These are phyloP conservation scores for Agonopterix arenella DNA, from an alignment of 2,888 invertebrate genomes.

Conservation along the genomic window DNA sequence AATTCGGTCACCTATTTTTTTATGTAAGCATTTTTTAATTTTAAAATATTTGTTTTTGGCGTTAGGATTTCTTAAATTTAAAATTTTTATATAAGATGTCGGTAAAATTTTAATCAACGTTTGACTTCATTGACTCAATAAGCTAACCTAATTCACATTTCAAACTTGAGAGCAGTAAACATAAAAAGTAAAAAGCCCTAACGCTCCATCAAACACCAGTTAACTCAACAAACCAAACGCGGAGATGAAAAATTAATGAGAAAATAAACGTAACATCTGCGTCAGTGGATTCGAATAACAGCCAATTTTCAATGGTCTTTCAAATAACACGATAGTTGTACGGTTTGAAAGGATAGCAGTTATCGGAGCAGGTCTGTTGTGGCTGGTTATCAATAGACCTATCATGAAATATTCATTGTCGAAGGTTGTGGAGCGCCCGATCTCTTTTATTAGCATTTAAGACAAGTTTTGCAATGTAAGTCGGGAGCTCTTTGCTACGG, in stretches of 20 bases:
- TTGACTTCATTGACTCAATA: too few species aligned
- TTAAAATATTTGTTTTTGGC: too few species aligned
- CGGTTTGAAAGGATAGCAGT: background rate
- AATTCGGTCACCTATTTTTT: too few species aligned
- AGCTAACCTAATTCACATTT: too few species aligned
- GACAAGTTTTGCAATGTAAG: slow-evolving; percentile 52
- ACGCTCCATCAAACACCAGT: slow-evolving; percentile 32
- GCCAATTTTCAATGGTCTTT: slow-evolving; percentile 30
- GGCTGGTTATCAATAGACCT: slow-evolving; percentile 36
- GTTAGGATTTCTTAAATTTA: too few species aligned
- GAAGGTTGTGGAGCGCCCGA: slow-evolving; percentile 34
- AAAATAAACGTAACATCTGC: slow-evolving; percentile 57
- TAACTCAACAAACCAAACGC: slow-evolving; percentile 31
- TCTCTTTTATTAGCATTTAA: slow-evolving; percentile 63
- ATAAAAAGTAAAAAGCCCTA: slow-evolving; percentile 15
- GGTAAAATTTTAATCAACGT: too few species aligned
- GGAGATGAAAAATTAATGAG: slow-evolving; percentile 56
- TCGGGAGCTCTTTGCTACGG: background rate
- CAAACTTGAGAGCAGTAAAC: background rate
- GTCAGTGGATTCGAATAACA: slow-evolving; percentile 30
- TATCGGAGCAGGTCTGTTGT: background rate
- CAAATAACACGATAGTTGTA: slow-evolving; percentile 15
- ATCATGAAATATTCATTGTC: slow-evolving; percentile 60
- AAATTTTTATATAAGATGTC: too few species aligned
- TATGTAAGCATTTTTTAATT: too few species aligned